A percentile compares a stretch with the other conserved stretches of the same genome.
phyloP scores from a whole-genome alignment of 2,888 invertebrate genomes.

The Prenolepis imparis region DNA sequence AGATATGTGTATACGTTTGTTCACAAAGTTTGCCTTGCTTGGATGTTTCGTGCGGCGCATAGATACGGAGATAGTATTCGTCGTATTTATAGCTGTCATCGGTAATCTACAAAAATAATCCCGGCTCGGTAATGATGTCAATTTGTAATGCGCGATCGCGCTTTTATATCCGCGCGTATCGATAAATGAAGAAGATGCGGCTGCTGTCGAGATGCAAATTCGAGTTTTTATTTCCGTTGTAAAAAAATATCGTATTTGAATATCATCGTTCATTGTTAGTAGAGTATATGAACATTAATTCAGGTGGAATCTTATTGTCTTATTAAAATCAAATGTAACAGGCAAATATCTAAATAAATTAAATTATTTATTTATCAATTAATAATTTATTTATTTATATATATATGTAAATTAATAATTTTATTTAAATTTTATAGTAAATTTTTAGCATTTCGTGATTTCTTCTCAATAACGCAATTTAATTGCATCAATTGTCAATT shows the following conservation, averaged over 20 bases:
- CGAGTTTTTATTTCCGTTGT: background rate
- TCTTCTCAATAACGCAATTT: background rate
- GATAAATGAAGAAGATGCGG: background rate
- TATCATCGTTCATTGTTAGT: background rate
- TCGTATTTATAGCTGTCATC: conserved; percentile 16
- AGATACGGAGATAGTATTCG: background rate
- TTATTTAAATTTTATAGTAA: background rate
- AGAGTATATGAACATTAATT: background rate
- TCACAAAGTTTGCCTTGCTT: background rate
- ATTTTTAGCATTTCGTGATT: background rate
- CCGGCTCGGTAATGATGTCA: conserved; percentile 23
- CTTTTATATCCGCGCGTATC: conserved; percentile 9
- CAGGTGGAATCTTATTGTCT: background rate
- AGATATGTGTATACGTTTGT: background rate
- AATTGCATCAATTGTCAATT: background rate
- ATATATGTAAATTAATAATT: too few species aligned
- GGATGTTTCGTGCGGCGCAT: conserved; percentile 4
- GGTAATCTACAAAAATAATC: conserved; percentile 46
- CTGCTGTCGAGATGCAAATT: background rate
- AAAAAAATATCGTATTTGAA: conserved; percentile 13
- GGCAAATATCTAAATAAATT: too few species aligned
- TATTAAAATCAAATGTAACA: background rate
- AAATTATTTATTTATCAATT: too few species aligned
- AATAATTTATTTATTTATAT: too few species aligned
- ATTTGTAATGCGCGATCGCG: conserved; percentile 17